A percentile compares a stretch with the other conserved stretches of the same genome.
Conservation (phyloP, 2,113 vertebrate species). For the Seriola dumerili region DNA sequence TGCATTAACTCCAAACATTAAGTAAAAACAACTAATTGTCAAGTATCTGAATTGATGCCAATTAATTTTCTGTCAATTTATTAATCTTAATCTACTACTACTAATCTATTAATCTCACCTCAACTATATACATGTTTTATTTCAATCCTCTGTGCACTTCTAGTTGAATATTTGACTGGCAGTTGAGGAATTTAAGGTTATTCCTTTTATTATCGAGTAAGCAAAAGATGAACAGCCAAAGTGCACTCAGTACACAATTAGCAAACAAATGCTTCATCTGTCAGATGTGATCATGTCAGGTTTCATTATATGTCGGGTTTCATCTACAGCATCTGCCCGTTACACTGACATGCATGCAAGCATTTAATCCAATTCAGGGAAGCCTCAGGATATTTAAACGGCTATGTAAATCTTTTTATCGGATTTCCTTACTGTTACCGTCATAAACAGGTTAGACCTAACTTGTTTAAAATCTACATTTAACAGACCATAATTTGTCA, state of each 20-base stretch:
- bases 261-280: neutral
- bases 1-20: neutral
- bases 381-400: neutral
- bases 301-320: constrained; percentile 11
- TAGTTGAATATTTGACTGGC: neutral
- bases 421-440: neutral
- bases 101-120: too few species aligned
- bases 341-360: neutral
- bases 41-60: neutral
- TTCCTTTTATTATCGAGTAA: neutral
- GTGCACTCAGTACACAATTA: neutral
- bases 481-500: neutral
- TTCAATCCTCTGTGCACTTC: neutral
- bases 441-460: neutral
- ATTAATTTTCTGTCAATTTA: neutral
- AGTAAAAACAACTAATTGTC: neutral
- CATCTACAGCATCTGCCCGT: neutral
- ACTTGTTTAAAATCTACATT: neutral
- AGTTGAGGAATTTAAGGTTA: neutral
- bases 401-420: neutral
- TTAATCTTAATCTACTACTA: neutral
- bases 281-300: constrained; percentile 16
- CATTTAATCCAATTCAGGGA: constrained; percentile 27
- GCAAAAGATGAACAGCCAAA: neutral
- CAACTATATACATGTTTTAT: neutral